Percentiles rank a stretch among this genome's conserved stretches.
Evolutionary conservation across 2,888 invertebrate species (phyloP).

Genomic region (Eupithecia pulchellata): DNA sequence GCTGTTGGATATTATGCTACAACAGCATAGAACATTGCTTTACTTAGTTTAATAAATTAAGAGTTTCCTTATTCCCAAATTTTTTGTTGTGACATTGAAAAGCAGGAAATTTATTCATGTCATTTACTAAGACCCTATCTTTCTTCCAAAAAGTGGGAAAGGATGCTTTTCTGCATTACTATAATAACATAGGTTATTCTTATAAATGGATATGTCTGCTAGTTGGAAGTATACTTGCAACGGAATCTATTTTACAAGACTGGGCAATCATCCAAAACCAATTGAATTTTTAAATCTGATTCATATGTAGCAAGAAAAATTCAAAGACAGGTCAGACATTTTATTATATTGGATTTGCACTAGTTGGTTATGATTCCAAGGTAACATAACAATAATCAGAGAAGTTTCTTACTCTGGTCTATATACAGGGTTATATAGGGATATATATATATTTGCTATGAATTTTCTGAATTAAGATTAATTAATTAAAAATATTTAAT

Average conservation of each 20-base stretch:
- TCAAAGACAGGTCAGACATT: background rate
- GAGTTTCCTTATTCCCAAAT: no score
- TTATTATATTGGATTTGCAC: background rate
- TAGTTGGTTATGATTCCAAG: background rate
- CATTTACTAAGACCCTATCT: no score
- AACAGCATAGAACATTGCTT: no score
- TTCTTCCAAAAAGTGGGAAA: background rate
- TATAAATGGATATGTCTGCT: background rate
- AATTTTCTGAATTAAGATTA: no score
- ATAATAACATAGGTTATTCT: background rate
- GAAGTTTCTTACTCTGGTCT: background rate
- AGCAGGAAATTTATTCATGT: no score
- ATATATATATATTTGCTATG: no score
- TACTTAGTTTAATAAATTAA: no score
- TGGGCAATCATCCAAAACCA: constrained; percentile 22
- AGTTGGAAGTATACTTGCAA: background rate
- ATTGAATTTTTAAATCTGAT: constrained; percentile 1
- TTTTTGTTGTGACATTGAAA: no score
- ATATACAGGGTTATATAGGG: no score
- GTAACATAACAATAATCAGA: background rate
- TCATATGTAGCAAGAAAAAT: background rate
- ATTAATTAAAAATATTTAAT: no score
- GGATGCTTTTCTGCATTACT: background rate
- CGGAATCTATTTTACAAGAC: background rate
- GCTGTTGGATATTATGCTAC: no score